Evolutionary conservation across 1,140 invertebrate genomes (phyloP).

Genomic region (Drosophila pruinosa): DNA sequence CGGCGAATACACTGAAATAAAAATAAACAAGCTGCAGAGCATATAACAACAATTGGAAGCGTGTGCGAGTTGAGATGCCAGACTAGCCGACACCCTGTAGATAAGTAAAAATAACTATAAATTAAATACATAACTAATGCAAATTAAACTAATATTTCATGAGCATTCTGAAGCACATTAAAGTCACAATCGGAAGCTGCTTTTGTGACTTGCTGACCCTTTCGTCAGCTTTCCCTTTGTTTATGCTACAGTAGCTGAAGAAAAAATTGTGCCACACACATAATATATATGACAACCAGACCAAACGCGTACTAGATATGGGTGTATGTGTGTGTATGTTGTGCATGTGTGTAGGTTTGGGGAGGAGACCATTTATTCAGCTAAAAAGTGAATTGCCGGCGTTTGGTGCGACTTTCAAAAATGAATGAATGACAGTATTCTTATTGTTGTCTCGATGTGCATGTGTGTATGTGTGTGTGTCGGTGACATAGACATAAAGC

Average conservation of each 20-base stretch:
- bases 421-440: slow-evolving; percentile 43
- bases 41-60: slow-evolving; percentile 6
- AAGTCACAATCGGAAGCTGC: too few relatives aligned
- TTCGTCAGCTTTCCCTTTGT: not conserved
- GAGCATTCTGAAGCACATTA: too few relatives aligned
- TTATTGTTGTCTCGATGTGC: slow-evolving; percentile 5
- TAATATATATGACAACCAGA: slow-evolving; percentile 11
- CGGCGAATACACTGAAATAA: slow-evolving; percentile 51
- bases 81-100: not conserved
- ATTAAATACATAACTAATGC: too few relatives aligned
- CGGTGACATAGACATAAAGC: slow-evolving; percentile 14
- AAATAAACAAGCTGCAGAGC: slow-evolving; percentile 50
- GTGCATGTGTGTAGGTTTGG: not conserved
- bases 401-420: slow-evolving; percentile 35
- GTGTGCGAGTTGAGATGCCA: not conserved
- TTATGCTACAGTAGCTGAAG: not conserved
- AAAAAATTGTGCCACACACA: slow-evolving; percentile 17
- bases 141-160: too few relatives aligned
- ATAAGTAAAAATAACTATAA: too few relatives aligned
- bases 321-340: not conserved
- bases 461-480: not conserved
- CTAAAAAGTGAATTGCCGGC: slow-evolving; percentile 28
- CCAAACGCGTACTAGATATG: too few relatives aligned
- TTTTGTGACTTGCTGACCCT: not conserved
- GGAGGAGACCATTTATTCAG: not conserved